Conservation (phyloP, 2,888 invertebrate species). For the Amphipoea lucens region DNA sequence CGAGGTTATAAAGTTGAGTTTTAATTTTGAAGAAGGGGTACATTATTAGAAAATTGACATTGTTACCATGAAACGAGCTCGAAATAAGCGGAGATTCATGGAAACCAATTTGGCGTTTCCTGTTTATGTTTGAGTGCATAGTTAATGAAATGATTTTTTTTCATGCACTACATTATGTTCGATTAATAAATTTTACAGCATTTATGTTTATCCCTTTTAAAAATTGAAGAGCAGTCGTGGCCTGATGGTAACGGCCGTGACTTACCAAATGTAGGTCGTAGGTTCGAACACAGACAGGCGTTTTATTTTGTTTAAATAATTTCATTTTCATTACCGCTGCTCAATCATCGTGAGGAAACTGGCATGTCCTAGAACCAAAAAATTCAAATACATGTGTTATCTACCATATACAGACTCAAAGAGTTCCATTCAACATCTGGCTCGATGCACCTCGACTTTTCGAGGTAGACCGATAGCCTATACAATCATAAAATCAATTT, state of each 20-base stretch:
- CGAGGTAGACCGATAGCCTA: slow-evolving; percentile 1
- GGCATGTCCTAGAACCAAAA: too few species aligned
- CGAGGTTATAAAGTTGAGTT: slow-evolving; percentile 6
- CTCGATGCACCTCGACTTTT: background rate
- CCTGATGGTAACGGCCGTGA: too few species aligned
- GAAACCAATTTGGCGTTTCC: background rate
- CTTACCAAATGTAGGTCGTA: too few species aligned
- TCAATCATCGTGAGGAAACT: too few species aligned
- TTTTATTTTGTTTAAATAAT: too few species aligned
- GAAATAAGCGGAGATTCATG: background rate
- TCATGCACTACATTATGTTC: background rate
- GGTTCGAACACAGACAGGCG: too few species aligned
- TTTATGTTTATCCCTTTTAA: too few species aligned
- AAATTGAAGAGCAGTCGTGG: too few species aligned
- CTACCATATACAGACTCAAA: background rate
- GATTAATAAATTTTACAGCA: too few species aligned
- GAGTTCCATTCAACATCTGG: background rate
- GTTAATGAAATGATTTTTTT: background rate
- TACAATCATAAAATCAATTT: background rate
- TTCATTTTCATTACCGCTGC: too few species aligned
- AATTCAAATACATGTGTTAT: too few species aligned
- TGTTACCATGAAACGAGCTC: background rate
- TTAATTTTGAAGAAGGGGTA: background rate
- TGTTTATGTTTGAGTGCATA: background rate
- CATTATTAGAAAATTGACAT: background rate